Conservation (phyloP, 2,113 vertebrate species). For the Ranitomeya imitator region DNA sequence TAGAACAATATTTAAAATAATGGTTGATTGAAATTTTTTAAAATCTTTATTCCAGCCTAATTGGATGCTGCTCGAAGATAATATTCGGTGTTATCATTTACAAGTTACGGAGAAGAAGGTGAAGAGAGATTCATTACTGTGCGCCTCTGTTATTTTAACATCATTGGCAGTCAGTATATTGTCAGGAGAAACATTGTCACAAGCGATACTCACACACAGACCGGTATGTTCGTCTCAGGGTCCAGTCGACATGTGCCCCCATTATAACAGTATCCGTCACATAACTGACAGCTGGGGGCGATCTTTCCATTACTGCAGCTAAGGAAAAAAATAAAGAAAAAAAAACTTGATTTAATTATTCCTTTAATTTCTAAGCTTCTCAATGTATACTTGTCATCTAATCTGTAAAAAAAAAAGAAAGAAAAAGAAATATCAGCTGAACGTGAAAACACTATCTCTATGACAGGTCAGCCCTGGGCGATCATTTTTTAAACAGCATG, state of each 20-base stretch:
- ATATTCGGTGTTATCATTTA: background rate
- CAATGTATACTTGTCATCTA: constrained; percentile 38
- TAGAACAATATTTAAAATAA: background rate
- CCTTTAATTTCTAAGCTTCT: constrained; percentile 46
- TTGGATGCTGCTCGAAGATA: background rate
- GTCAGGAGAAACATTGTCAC: background rate
- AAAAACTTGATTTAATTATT: constrained; percentile 17
- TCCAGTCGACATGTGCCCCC: constrained; percentile 96
- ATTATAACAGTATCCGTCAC: constrained; percentile 98
- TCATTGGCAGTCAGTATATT: background rate
- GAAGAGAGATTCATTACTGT: constrained; percentile 24
- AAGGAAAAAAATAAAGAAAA: constrained; percentile 57
- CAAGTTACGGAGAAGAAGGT: constrained; percentile 20
- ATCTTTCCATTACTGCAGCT: constrained; percentile 97
- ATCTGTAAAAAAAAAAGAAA: background rate
- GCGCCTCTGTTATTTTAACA: constrained; percentile 8
- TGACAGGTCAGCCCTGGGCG: constrained; percentile 1
- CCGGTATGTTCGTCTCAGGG: constrained; percentile 90
- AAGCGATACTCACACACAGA: constrained; percentile 92
- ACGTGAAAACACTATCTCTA: constrained; percentile 48
- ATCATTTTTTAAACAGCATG: constrained; percentile 39
- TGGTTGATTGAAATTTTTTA: background rate
- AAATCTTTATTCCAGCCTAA: background rate
- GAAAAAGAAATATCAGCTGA: background rate
- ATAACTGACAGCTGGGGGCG: constrained; percentile 93